A percentile compares a stretch with the other conserved stretches of the same genome.
phyloP scores from a whole-genome alignment of 2,888 invertebrate species.

The Troglohyphantes excavatus region DNA sequence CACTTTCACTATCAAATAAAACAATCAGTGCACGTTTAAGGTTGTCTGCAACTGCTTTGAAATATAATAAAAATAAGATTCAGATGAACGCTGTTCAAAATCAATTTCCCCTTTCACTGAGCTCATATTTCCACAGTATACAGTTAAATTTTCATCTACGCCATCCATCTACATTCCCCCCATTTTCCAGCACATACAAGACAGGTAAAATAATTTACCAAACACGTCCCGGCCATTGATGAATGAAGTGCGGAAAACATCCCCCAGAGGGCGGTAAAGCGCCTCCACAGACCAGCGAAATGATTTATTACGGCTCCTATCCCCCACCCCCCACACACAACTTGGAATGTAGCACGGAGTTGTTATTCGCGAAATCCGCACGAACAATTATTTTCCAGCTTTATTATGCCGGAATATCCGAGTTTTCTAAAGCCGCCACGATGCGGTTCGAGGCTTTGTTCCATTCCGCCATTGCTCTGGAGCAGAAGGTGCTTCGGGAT shows the following conservation, averaged over 20 bases:
- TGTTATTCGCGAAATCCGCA: conserved; percentile 2
- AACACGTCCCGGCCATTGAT: conserved; percentile 26
- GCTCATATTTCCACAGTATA: no score
- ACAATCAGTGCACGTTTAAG: no score
- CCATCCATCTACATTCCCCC: not conserved
- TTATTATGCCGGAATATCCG: conserved; percentile 24
- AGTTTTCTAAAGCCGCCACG: not conserved
- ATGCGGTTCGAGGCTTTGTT: not conserved
- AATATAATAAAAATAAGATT: no score
- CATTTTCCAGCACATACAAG: not conserved
- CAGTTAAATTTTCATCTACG: conserved; percentile 6
- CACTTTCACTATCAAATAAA: no score
- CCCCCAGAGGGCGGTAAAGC: conserved; percentile 28
- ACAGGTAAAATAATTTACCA: conserved; percentile 39
- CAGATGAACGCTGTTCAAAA: no score
- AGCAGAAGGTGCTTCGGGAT: not conserved
- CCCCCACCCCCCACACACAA: not conserved
- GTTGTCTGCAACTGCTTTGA: no score
- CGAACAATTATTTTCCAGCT: conserved; percentile 54
- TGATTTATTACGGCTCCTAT: conserved; percentile 43
- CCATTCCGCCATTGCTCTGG: not conserved
- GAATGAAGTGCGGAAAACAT: conserved; percentile 50
- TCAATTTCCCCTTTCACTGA: no score
- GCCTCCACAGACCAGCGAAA: conserved; percentile 37
- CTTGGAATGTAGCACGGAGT: not conserved